Conservation (phyloP, 2,113 vertebrate species). For the Pituophis catenifer region DNA sequence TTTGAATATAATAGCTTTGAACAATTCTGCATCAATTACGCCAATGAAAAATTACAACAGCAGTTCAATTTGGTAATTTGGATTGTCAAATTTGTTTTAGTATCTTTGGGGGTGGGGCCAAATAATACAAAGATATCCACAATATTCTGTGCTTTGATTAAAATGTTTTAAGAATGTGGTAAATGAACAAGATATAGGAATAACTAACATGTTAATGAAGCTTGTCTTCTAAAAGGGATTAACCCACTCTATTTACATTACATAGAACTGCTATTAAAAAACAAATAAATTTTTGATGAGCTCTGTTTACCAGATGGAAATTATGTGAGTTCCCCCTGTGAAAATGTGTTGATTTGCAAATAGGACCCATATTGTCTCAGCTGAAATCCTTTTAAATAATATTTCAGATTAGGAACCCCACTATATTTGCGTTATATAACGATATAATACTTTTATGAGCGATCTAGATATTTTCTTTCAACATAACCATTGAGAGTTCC, state of each 20-base stretch:
- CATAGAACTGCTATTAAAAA: neutral
- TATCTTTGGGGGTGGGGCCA: neutral
- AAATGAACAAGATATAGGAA: neutral
- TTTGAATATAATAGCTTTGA: slow-evolving; percentile 97
- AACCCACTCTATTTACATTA: neutral
- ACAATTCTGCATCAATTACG: slow-evolving; percentile 98
- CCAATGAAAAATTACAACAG: slow-evolving; percentile 97
- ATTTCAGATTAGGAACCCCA: neutral
- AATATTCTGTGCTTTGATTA: neutral
- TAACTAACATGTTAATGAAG: neutral
- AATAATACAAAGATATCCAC: neutral
- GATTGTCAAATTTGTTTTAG: neutral
- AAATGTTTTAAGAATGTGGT: neutral
- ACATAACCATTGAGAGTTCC: neutral
- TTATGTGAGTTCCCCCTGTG: neutral
- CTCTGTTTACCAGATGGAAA: neutral
- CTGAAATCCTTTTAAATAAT: neutral
- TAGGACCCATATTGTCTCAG: neutral
- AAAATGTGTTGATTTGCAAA: neutral
- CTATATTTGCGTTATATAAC: neutral
- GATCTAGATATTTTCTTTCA: neutral
- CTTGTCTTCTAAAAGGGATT: neutral
- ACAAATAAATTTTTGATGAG: neutral
- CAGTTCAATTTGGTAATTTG: slow-evolving; percentile 91
- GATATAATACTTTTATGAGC: neutral